A percentile compares a stretch with the other conserved stretches of the same genome.
phyloP scores from a whole-genome alignment of 2,797 vertebrate species.

The Myotis planiceps region DNA sequence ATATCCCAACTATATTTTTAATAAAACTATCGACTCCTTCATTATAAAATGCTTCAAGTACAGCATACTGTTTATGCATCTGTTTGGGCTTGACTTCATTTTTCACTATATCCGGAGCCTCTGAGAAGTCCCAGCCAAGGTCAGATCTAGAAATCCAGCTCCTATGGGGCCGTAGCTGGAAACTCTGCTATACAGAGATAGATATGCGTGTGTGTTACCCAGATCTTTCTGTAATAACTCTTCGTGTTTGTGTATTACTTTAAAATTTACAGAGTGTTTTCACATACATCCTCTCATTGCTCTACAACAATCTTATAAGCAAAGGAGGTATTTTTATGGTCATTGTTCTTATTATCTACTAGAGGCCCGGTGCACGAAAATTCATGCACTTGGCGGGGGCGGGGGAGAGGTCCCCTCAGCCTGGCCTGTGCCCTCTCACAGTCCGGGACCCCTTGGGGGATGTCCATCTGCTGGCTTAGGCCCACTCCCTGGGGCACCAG shows the following conservation, averaged over 20 bases:
- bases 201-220: background rate
- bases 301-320: background rate
- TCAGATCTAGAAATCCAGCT: background rate
- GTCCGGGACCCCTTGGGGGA: no score
- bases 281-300: background rate
- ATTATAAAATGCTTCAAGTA: background rate
- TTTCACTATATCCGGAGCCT: background rate
- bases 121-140: background rate
- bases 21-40: background rate
- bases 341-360: background rate
- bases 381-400: no score
- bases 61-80: background rate
- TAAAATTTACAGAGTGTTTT: background rate
- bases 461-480: no score
- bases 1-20: background rate
- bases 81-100: background rate
- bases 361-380: no score
- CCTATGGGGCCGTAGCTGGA: background rate
- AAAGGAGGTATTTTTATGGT: background rate
- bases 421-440: no score
- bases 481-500: accelerated
- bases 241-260: background rate
- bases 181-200: background rate
- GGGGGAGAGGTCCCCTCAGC: no score
- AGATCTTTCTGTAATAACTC: background rate